These are phyloP conservation scores for Ibidorhyncha struthersii DNA, from an alignment of 2,113 vertebrate genomes.

Conservation along the genomic window DNA sequence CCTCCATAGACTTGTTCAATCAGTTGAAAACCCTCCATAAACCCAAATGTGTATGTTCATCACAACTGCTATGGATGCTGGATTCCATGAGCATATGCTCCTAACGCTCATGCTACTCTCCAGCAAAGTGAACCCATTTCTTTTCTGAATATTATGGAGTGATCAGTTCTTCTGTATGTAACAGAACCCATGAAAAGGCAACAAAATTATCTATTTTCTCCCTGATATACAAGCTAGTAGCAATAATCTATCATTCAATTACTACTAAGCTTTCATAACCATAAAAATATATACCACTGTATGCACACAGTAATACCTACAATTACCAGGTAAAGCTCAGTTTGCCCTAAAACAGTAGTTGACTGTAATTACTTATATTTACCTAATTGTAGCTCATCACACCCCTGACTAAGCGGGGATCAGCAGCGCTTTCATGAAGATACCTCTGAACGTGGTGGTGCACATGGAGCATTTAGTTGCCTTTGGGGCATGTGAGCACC, in stretches of 20 bases:
- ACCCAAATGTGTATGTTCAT: accelerated
- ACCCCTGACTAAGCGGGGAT: not conserved
- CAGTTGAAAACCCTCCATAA: not conserved
- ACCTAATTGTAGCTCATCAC: not conserved
- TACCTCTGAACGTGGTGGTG: not conserved
- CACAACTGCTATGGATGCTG: not conserved
- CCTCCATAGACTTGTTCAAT: not conserved
- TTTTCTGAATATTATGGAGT: not conserved
- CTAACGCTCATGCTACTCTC: accelerated
- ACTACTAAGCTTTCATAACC: not conserved
- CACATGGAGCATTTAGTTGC: accelerated
- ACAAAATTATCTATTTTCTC: not conserved
- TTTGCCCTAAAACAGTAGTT: not conserved
- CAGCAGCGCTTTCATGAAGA: not conserved
- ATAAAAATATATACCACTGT: not conserved
- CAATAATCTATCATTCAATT: not conserved
- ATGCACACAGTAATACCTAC: not conserved
- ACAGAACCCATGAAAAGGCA: not conserved
- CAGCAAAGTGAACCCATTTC: not conserved
- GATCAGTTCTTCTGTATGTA: not conserved
- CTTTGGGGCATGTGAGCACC: not conserved
- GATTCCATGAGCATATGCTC: accelerated
- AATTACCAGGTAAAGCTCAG: not conserved
- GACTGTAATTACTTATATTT: not conserved
- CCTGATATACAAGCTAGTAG: not conserved